Conservation (phyloP, 2,888 invertebrate species). For the Scaeva pyrastri region DNA sequence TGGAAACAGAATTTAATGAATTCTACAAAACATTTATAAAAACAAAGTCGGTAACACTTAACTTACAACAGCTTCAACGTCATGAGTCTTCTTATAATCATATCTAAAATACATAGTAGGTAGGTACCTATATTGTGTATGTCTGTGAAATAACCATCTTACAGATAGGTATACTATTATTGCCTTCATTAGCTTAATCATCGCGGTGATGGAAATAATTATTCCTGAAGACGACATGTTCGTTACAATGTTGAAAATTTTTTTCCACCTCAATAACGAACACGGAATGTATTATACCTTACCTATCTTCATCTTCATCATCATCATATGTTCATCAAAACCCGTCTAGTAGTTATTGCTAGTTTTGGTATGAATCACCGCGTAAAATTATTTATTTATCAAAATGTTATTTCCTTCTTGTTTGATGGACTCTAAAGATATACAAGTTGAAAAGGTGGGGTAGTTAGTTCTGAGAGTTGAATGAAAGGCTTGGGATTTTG, state of each 20-base stretch:
- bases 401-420: conserved; percentile 47
- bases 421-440: conserved; percentile 25
- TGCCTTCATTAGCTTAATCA: conserved; percentile 73
- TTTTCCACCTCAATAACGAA: conserved; percentile 32
- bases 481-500: not conserved
- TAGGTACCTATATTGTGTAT: not conserved
- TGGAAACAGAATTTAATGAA: no score
- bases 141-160: not conserved
- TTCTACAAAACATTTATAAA: no score
- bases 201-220: conserved; percentile 69
- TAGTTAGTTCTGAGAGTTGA: not conserved
- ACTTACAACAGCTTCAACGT: conserved; percentile 31
- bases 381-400: conserved; percentile 56
- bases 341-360: not conserved
- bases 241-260: conserved; percentile 59
- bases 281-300: conserved; percentile 25
- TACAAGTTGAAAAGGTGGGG: conserved; percentile 11
- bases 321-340: no score
- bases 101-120: not conserved
- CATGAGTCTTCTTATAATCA: conserved; percentile 48
- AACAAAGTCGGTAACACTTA: conserved; percentile 2
- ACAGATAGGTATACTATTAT: conserved; percentile 34
- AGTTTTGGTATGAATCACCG: conserved; percentile 50
- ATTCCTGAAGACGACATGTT: conserved; percentile 44
- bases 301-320: not conserved